Evolutionary conservation across 2,888 invertebrate genomes (phyloP).

Genomic region (Tillus elongatus): DNA sequence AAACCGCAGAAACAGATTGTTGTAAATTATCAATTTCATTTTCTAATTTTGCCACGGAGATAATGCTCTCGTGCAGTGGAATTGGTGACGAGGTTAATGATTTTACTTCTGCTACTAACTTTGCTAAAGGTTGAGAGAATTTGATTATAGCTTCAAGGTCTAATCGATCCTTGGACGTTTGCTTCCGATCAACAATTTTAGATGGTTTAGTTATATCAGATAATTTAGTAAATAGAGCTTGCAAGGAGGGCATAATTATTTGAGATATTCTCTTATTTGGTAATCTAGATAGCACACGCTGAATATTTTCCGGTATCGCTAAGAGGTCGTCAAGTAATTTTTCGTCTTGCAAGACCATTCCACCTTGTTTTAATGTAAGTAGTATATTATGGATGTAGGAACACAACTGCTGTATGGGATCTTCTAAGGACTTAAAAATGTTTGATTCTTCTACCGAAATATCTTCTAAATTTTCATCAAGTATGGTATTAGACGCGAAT

Average conservation of each 20-base stretch:
- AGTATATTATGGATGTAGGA: no score
- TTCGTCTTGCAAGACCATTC: no score
- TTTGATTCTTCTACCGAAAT: not conserved
- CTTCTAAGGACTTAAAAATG: not conserved
- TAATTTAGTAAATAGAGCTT: slow-evolving; percentile 1
- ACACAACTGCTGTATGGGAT: no score
- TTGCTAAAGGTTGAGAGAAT: not conserved
- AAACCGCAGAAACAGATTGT: not conserved
- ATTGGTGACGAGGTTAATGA: not conserved
- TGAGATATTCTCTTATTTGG: not conserved
- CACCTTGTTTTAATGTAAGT: no score
- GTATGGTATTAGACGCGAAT: not conserved
- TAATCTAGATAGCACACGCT: not conserved
- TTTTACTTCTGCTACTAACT: not conserved
- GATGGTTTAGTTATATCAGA: no score
- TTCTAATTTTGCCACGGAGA: slow-evolving; percentile 7
- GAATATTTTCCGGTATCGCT: not conserved
- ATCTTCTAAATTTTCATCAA: not conserved
- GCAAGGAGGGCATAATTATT: not conserved
- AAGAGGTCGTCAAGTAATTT: not conserved
- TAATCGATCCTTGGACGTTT: no score
- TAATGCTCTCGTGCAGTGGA: no score
- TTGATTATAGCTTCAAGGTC: no score
- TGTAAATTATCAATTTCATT: slow-evolving; percentile 3
- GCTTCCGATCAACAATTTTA: no score